These are phyloP conservation scores for Rhinopomastus cyanomelas DNA, from an alignment of 2,113 vertebrate species.

Conservation along the genomic window DNA sequence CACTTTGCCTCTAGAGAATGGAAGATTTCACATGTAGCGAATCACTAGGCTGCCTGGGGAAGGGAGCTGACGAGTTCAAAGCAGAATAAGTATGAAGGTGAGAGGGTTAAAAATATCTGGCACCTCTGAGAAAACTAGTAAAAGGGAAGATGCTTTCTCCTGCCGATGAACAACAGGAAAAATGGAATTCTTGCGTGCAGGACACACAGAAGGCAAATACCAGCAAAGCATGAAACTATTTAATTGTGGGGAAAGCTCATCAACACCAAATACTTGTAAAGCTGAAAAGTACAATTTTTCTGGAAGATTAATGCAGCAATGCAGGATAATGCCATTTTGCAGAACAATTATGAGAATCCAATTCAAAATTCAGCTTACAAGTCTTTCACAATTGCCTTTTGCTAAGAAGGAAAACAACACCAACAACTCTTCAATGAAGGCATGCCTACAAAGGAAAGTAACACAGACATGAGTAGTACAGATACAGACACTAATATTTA, in stretches of 20 bases:
- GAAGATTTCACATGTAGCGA: neutral
- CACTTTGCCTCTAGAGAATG: neutral
- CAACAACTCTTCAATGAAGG: neutral
- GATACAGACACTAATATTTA: neutral
- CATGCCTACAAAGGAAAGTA: neutral
- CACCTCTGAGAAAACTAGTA: neutral
- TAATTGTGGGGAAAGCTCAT: neutral
- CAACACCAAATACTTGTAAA: neutral
- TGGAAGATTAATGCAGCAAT: constrained; percentile 6
- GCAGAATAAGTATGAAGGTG: neutral
- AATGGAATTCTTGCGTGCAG: neutral
- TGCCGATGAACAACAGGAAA: neutral
- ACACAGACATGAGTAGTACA: neutral
- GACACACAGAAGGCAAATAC: neutral
- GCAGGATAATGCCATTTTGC: neutral
- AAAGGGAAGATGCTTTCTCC: neutral
- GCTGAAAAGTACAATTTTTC: neutral
- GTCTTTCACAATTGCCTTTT: neutral
- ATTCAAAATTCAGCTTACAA: neutral
- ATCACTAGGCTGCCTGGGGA: neutral
- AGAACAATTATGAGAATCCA: neutral
- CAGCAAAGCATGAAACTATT: neutral
- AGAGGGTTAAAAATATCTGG: neutral
- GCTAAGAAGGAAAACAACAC: neutral
- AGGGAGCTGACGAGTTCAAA: neutral